Evolutionary conservation across 2,797 vertebrate genomes (phyloP).

Genomic region (Chaetodon trifasciatus): DNA sequence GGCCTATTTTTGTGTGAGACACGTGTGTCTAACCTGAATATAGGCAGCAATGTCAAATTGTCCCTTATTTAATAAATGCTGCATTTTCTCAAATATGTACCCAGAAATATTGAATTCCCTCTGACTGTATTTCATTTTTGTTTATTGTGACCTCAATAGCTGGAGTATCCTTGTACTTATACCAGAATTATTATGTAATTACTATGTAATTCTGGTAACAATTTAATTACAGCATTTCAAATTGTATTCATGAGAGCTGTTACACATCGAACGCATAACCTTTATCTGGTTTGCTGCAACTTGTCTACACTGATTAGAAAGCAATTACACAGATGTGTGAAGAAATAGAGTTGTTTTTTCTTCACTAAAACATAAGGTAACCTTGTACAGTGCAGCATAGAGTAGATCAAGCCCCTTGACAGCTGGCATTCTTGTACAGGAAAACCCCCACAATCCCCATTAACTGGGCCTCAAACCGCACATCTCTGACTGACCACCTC

Average conservation of each 20-base stretch:
- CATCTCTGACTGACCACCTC: slow-evolving; percentile 47
- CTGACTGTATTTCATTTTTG: slow-evolving; percentile 11
- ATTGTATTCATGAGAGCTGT: slow-evolving; percentile 57
- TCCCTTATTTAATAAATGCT: slow-evolving; percentile 3
- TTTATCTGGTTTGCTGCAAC: slow-evolving; percentile 66
- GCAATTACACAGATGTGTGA: slow-evolving; percentile 66
- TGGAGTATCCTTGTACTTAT: neutral
- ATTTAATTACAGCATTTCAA: slow-evolving; percentile 69
- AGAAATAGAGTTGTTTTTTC: slow-evolving; percentile 51
- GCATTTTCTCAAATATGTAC: neutral
- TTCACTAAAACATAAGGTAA: slow-evolving; percentile 50
- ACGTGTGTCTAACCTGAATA: slow-evolving; percentile 13
- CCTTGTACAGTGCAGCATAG: slow-evolving; percentile 37
- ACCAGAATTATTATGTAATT: slow-evolving; percentile 55
- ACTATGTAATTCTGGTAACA: slow-evolving; percentile 59
- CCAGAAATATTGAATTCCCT: neutral
- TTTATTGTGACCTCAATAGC: slow-evolving; percentile 14
- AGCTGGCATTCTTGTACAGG: slow-evolving; percentile 44
- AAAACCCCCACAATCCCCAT: slow-evolving; percentile 34
- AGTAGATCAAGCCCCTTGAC: slow-evolving; percentile 36
- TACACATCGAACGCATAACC: slow-evolving; percentile 53
- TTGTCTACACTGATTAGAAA: slow-evolving; percentile 68
- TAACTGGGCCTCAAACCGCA: slow-evolving; percentile 37
- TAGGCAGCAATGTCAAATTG: neutral
- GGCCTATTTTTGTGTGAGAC: slow-evolving; percentile 44